phyloP scores from a whole-genome alignment of 2,797 vertebrate genomes.

The Remorina albescens region DNA sequence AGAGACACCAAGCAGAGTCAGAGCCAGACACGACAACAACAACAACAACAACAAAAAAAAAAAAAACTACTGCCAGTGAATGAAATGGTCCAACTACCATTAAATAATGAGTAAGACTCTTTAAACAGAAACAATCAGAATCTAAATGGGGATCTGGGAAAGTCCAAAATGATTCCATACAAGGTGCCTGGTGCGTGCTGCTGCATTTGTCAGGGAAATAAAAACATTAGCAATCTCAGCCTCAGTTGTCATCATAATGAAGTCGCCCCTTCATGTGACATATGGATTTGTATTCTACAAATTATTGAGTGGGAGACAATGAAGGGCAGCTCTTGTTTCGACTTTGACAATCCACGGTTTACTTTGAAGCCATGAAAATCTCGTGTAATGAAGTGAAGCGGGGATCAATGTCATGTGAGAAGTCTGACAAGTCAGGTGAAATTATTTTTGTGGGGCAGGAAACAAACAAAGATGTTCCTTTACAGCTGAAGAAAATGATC shows the following conservation, averaged over 20 bases:
- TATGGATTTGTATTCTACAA: too few species aligned
- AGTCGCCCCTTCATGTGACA: not conserved
- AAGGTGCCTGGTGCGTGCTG: not conserved
- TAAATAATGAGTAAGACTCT: not conserved
- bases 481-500: too few species aligned
- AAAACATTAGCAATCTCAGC: not conserved
- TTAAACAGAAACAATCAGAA: too few species aligned
- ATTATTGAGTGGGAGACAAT: not conserved
- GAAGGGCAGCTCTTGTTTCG: not conserved
- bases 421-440: too few species aligned
- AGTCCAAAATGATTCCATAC: not conserved
- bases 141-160: not conserved
- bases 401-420: too few species aligned
- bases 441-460: too few species aligned
- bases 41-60: too few species aligned
- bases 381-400: too few species aligned
- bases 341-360: too few species aligned
- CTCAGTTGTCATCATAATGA: not conserved
- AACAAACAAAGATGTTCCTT: too few species aligned
- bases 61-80: not conserved
- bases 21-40: not conserved
- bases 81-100: not conserved
- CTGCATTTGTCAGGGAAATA: not conserved
- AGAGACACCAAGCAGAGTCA: fast-evolving
- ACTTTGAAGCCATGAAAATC: too few species aligned